Evolutionary conservation across 1,140 invertebrate genomes (phyloP).

Genomic region (Charaxes varanes): DNA sequence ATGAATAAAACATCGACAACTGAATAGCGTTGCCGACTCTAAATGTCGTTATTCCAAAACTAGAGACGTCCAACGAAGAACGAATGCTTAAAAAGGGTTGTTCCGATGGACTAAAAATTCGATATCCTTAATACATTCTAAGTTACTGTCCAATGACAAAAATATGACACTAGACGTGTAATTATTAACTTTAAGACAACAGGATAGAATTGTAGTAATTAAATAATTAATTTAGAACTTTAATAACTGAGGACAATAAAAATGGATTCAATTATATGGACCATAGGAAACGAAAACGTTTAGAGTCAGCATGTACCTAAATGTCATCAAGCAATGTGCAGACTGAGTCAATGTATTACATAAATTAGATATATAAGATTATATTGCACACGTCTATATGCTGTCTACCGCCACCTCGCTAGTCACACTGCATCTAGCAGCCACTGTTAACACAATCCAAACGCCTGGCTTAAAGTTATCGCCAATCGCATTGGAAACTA

Average conservation of each 20-base stretch:
- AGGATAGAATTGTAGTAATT: too few relatives aligned
- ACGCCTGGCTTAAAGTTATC: slow-evolving; percentile 27
- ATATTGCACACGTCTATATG: slow-evolving; percentile 38
- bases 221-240: too few relatives aligned
- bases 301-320: slow-evolving; percentile 23
- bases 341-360: slow-evolving; percentile 43
- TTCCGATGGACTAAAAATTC: too few relatives aligned
- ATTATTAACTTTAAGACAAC: too few relatives aligned
- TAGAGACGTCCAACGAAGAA: too few relatives aligned
- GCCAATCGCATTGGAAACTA: slow-evolving; percentile 12
- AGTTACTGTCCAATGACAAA: not conserved
- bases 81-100: too few relatives aligned
- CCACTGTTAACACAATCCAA: slow-evolving; percentile 27
- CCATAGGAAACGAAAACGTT: too few relatives aligned
- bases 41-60: slow-evolving; percentile 10
- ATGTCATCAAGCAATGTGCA: slow-evolving; percentile 47
- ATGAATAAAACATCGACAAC: slow-evolving; percentile 45
- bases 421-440: slow-evolving; percentile 33
- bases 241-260: too few relatives aligned
- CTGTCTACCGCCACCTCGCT: slow-evolving; percentile 50
- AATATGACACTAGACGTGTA: too few relatives aligned
- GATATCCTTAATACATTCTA: too few relatives aligned
- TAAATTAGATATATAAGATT: slow-evolving; percentile 25
- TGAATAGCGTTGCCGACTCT: slow-evolving; percentile 24
- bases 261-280: not conserved